Conservation (phyloP, 2,797 vertebrate genomes). For the Rhinichthys osculus region DNA sequence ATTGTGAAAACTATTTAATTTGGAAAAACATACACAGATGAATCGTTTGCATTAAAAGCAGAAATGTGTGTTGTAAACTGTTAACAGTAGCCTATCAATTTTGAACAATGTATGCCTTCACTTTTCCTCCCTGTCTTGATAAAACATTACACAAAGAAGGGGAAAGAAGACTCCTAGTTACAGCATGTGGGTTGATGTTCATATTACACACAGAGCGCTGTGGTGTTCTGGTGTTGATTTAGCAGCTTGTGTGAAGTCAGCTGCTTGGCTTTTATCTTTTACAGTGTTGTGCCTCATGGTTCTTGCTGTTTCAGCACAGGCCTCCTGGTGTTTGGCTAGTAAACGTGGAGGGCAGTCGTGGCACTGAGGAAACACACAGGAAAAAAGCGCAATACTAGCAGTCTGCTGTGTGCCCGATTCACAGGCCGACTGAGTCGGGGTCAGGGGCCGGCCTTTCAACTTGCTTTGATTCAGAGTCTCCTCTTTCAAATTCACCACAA, state of each 20-base stretch:
- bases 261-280: conserved; percentile 52
- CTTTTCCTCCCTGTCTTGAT: background rate
- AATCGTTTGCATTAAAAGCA: background rate
- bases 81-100: background rate
- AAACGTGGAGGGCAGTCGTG: conserved; percentile 18
- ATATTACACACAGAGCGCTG: background rate
- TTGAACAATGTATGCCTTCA: background rate
- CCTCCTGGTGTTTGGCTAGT: conserved; percentile 51
- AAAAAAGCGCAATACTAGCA: background rate
- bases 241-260: conserved; percentile 30
- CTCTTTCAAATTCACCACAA: background rate
- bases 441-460: background rate
- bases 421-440: background rate
- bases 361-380: conserved; percentile 31
- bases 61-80: background rate
- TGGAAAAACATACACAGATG: background rate
- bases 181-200: background rate
- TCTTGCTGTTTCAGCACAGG: conserved; percentile 42
- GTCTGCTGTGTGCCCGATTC: background rate
- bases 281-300: background rate
- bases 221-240: conserved; percentile 41
- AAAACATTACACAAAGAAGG: background rate
- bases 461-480: background rate
- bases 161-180: background rate
- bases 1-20: background rate